Percentiles rank a stretch among this genome's conserved stretches.
Evolutionary conservation across 1,140 invertebrate species (phyloP).

Genomic region (Episyrphus balteatus): DNA sequence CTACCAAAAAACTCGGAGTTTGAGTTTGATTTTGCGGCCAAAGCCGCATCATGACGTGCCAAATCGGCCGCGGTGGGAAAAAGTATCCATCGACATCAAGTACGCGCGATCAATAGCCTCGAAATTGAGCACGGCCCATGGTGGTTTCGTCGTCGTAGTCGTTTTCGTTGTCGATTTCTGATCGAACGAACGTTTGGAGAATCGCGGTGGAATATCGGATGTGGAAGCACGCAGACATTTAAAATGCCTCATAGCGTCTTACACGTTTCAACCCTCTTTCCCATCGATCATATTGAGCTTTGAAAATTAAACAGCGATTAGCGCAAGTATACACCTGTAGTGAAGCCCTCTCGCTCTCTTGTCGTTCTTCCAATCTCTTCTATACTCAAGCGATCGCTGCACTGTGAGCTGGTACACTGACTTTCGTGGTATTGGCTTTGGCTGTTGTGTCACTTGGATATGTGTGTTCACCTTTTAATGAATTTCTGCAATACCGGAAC

Average conservation of each 20-base stretch:
- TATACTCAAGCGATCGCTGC: no score
- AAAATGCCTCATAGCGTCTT: background rate
- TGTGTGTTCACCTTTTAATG: background rate
- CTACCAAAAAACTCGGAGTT: no score
- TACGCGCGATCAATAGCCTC: no score
- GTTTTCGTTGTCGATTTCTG: no score
- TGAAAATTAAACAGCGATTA: background rate
- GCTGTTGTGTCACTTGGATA: background rate
- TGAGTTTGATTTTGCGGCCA: no score
- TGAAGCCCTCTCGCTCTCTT: background rate
- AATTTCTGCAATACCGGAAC: constrained; percentile 7
- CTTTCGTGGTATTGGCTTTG: background rate
- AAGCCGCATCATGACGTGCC: no score
- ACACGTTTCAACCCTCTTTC: background rate
- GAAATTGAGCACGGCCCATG: no score
- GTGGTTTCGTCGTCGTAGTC: no score
- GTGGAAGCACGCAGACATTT: background rate
- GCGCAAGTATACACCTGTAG: background rate
- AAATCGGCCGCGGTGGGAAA: no score
- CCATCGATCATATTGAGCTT: background rate
- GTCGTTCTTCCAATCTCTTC: background rate
- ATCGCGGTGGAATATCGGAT: background rate
- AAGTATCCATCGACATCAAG: no score
- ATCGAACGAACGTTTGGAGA: no score
- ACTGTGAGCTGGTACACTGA: no score